phyloP scores from a whole-genome alignment of 2,797 vertebrate genomes.

The Vultur gryphus region DNA sequence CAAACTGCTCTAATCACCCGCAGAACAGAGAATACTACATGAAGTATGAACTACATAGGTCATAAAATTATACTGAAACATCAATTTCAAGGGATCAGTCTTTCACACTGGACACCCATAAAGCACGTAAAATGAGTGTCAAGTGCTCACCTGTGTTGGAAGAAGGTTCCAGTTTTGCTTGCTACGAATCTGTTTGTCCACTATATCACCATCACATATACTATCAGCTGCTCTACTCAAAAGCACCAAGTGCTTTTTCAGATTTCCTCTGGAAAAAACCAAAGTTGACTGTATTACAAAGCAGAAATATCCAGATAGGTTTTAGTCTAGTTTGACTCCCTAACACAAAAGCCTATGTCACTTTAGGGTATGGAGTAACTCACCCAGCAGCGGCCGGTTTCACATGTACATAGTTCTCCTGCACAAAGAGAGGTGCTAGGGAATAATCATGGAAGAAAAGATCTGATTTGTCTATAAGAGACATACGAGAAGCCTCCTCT shows the following conservation, averaged over 20 bases:
- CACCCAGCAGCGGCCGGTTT: slow-evolving; percentile 89
- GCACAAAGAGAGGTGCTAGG: slow-evolving; percentile 92
- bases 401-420: slow-evolving; percentile 94
- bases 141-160: slow-evolving; percentile 86
- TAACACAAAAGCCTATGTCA: accelerated
- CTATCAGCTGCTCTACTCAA: slow-evolving; percentile 95
- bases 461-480: slow-evolving; percentile 92
- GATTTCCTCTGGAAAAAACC: slow-evolving; percentile 75
- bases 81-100: not conserved
- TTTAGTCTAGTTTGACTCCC: not conserved
- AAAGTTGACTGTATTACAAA: not conserved
- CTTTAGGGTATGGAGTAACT: slow-evolving; percentile 25
- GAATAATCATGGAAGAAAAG: slow-evolving; percentile 99
- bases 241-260: slow-evolving; percentile 90
- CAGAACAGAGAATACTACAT: not conserved
- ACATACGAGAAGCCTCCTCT: slow-evolving; percentile 86
- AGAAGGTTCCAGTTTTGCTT: slow-evolving; percentile 93
- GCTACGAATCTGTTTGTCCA: slow-evolving; percentile 90
- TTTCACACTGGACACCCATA: not conserved
- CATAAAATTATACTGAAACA: not conserved
- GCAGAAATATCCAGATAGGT: not conserved
- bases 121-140: not conserved
- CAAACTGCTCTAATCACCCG: not conserved
- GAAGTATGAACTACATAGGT: not conserved
- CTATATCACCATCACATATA: slow-evolving; percentile 93